These are phyloP conservation scores for Chorisops tibialis DNA, from an alignment of 2,888 invertebrate genomes.

Conservation along the genomic window DNA sequence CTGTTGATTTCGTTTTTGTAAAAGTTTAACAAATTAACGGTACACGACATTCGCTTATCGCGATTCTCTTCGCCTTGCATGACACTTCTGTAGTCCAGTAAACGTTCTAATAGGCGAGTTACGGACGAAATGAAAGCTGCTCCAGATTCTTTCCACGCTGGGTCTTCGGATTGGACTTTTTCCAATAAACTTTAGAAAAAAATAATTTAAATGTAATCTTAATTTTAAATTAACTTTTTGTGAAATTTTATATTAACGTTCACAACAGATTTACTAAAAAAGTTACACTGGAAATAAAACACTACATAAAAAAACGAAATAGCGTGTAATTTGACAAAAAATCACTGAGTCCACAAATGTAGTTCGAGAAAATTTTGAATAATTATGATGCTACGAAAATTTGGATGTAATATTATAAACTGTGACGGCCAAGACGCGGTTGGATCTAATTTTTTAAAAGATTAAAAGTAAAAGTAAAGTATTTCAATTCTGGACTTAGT, in stretches of 20 bases:
- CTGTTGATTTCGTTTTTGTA: slow-evolving; percentile 94
- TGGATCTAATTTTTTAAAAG: too few relatives aligned
- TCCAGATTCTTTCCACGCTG: slow-evolving; percentile 88
- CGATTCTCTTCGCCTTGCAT: slow-evolving; percentile 94
- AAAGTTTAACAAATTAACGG: slow-evolving; percentile 91
- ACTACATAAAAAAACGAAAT: too few relatives aligned
- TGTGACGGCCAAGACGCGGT: too few relatives aligned
- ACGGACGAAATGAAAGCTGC: slow-evolving; percentile 90
- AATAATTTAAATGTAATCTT: neutral
- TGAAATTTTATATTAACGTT: neutral
- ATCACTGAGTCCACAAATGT: too few relatives aligned
- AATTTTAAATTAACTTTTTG: neutral
- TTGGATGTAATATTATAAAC: too few relatives aligned
- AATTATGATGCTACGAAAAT: too few relatives aligned
- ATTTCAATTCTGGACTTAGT: too few relatives aligned
- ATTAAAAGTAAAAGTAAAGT: too few relatives aligned
- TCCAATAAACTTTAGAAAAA: slow-evolving; percentile 66
- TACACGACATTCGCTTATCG: slow-evolving; percentile 94
- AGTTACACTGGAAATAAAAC: neutral
- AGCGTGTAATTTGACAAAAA: too few relatives aligned
- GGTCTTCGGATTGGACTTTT: slow-evolving; percentile 77
- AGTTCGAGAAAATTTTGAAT: too few relatives aligned
- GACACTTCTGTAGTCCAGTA: slow-evolving; percentile 91
- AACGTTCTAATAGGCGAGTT: slow-evolving; percentile 78
- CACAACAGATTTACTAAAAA: neutral